Base-by-base conservation (phyloP, 2,888 invertebrate species). In the Colletes collaris region DNA sequence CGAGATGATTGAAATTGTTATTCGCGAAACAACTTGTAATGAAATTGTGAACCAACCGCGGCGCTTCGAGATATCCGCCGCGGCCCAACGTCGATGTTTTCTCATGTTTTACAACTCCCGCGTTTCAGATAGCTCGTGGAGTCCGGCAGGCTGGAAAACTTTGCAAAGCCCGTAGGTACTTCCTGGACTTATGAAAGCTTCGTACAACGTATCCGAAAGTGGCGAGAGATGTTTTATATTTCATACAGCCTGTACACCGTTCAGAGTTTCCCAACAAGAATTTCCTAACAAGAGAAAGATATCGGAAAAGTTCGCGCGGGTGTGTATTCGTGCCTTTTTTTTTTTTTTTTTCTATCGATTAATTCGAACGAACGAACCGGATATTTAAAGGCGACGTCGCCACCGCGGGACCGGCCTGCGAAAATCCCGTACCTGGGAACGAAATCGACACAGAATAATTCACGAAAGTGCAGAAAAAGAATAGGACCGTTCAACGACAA, bases 181-280 rank as follows among this genome's bases (percentile, higher is more conserved):
- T 79, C 44, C 58, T 44, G 65, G 65, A 68, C 79, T 68, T 65
- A 37, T 19, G 59, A 58, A 16, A 71, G 50, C 59, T 11, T 16
- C 64, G 46, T 56, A 55, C 63, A 46, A 44, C 16, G 72, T 72
- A 67, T 53, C 13, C 73, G 40, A 68, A 73, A 79, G 79, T 68
- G 79, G 50, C 49, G 76, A 73, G 73, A 40, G 59, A 73, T 73
- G 79, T 79, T 73, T 79, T 65, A 58, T 56, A 37, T 56, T 64
- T 50, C 40, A 46, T 55, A 52, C 72, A 55, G 40, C 8, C 27
- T 37, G 60, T 27, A 16, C 52, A 27, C 66, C 62, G 56, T n/a
- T 55, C n/a, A 13, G 79, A 68, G 53, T 73, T 65, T 68, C 13
- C 3, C 19, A 2, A 19, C 8, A 50, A 40, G 50, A 11, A 44